These are phyloP conservation scores for Orius insidiosus DNA, from an alignment of 1,140 invertebrate genomes.

Conservation along the genomic window DNA sequence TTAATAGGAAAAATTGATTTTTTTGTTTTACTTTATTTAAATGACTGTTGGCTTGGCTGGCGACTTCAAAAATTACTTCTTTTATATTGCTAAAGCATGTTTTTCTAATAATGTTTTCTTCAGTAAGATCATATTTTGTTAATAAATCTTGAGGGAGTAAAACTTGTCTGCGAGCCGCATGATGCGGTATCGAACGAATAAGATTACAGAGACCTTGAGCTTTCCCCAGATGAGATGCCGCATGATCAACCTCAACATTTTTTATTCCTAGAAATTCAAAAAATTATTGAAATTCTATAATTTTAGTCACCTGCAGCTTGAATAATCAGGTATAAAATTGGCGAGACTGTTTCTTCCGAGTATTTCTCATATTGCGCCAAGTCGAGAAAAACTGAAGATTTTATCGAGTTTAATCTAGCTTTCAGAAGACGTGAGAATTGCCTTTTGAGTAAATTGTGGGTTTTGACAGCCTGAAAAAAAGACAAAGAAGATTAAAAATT, in stretches of 20 bases:
- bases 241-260: constrained; percentile 68
- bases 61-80: too few relatives aligned
- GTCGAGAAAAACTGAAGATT: constrained; percentile 38
- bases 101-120: constrained; percentile 31
- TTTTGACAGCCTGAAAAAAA: constrained; percentile 41
- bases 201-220: constrained; percentile 71
- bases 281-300: too few relatives aligned
- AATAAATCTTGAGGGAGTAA: constrained; percentile 50
- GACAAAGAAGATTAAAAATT: too few relatives aligned
- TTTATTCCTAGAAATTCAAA: constrained; percentile 34
- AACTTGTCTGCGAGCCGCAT: constrained; percentile 33
- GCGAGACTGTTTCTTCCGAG: constrained; percentile 57
- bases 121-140: constrained; percentile 56
- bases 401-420: constrained; percentile 39
- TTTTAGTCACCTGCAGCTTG: constrained; percentile 34
- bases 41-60: too few relatives aligned
- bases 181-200: constrained; percentile 51
- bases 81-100: too few relatives aligned
- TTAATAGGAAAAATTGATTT: too few relatives aligned
- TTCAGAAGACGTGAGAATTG: constrained; percentile 55
- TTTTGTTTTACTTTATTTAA: too few relatives aligned
- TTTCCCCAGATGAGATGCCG: constrained; percentile 81
- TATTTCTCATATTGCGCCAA: constrained; percentile 63
- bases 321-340: constrained; percentile 60
- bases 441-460: constrained; percentile 46